These are phyloP conservation scores for Cotesia congregata DNA, from an alignment of 2,888 invertebrate species.

Conservation along the genomic window DNA sequence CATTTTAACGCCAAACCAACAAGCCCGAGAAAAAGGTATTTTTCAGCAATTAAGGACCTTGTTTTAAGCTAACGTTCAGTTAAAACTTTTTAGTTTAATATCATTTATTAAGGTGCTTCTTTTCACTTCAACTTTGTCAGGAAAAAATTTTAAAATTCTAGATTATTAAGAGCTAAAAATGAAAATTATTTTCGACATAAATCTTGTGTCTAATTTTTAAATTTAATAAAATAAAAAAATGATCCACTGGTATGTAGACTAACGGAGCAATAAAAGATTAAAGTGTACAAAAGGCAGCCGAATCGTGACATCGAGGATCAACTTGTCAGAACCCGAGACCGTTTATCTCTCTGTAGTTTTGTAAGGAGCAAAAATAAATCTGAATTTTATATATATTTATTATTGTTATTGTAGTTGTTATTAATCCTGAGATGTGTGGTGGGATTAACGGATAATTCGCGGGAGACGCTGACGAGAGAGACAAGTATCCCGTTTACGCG, in stretches of 20 bases:
- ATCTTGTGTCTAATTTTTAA: too few relatives aligned
- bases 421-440: constrained; percentile 25
- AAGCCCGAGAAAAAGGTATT: constrained; percentile 39
- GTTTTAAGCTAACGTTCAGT: not conserved
- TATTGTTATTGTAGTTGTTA: not conserved
- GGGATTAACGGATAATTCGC: constrained; percentile 23
- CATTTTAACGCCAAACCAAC: constrained; percentile 19
- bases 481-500: constrained; percentile 33
- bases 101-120: too few relatives aligned
- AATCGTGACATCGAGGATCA: not conserved
- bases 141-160: too few relatives aligned
- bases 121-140: too few relatives aligned
- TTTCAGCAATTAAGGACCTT: constrained; percentile 42
- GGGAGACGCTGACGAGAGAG: constrained; percentile 10
- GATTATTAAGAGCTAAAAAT: too few relatives aligned
- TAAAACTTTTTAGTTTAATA: too few relatives aligned
- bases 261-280: not conserved
- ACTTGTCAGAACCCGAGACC: not conserved
- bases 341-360: not conserved
- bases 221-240: too few relatives aligned
- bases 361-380: too few relatives aligned
- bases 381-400: not conserved
- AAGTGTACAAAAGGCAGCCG: not conserved
- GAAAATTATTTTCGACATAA: too few relatives aligned
- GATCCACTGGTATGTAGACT: not conserved